phyloP scores from a whole-genome alignment of 2,888 invertebrate genomes.

The Stegophylla sp. region DNA sequence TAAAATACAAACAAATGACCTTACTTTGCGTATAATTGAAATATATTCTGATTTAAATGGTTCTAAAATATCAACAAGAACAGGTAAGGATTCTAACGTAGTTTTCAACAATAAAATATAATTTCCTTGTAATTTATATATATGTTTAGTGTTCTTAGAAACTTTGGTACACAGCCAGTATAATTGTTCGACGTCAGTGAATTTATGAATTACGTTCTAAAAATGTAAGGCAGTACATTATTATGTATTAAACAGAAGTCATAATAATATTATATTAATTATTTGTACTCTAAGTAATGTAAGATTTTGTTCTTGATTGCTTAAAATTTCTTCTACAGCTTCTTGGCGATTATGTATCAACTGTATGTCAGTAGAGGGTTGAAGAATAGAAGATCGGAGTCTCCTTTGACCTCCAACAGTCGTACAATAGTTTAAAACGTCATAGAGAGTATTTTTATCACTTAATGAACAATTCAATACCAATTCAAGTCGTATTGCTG shows the following conservation, averaged over 20 bases:
- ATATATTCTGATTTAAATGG: constrained; percentile 66
- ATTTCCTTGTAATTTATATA: constrained; percentile 65
- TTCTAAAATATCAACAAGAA: constrained; percentile 70
- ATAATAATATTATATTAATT: neutral
- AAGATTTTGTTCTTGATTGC: constrained; percentile 69
- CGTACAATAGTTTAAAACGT: constrained; percentile 73
- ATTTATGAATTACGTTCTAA: constrained; percentile 72
- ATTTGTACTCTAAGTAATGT: constrained; percentile 69
- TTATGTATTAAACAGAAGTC: neutral
- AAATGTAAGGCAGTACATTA: constrained; percentile 60
- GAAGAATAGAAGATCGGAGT: constrained; percentile 80
- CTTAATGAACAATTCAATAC: constrained; percentile 64
- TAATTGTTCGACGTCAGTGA: constrained; percentile 81
- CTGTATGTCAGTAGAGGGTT: constrained; percentile 75
- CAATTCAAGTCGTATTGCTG: constrained; percentile 78
- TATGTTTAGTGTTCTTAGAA: constrained; percentile 63
- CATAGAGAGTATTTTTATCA: constrained; percentile 69
- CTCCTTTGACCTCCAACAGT: constrained; percentile 79
- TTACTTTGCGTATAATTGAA: constrained; percentile 17
- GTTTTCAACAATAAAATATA: constrained; percentile 80
- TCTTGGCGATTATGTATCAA: constrained; percentile 76
- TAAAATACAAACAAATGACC: neutral
- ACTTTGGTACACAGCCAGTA: constrained; percentile 70
- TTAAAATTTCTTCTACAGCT: constrained; percentile 78
- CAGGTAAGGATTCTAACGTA: constrained; percentile 75